Percentiles rank a stretch among this genome's conserved stretches.
Conservation (phyloP, 2,797 vertebrate species). For the Manis javanica region DNA sequence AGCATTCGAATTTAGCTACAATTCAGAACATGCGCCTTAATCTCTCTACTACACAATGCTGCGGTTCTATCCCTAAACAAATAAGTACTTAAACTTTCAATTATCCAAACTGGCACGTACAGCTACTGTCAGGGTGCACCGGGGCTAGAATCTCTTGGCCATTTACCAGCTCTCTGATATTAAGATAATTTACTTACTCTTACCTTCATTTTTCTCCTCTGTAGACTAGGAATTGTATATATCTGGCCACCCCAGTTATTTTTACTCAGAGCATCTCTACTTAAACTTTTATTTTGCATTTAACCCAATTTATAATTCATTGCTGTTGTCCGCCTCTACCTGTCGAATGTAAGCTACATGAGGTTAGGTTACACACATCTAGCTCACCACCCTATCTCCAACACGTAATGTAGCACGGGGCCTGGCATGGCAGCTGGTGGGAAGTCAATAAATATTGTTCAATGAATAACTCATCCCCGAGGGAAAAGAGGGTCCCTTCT, state of each 20-base stretch:
- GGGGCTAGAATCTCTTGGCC: neutral
- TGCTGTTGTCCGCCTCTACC: neutral
- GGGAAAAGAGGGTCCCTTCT: neutral
- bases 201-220: neutral
- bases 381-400: neutral
- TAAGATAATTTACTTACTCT: neutral
- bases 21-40: neutral
- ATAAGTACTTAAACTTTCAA: neutral
- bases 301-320: neutral
- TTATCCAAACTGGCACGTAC: neutral
- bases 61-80: neutral
- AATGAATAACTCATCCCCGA: neutral
- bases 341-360: neutral
- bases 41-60: neutral
- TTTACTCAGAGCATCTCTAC: neutral
- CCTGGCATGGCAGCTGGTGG: neutral
- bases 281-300: neutral
- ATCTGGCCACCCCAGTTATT: neutral
- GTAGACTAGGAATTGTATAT: neutral
- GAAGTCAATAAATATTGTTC: neutral
- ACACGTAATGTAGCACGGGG: neutral
- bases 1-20: neutral
- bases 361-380: neutral
- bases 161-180: neutral
- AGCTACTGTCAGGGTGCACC: neutral